These are phyloP conservation scores for Synergus laeviventris DNA, from an alignment of 2,888 invertebrate genomes.

Conservation along the genomic window DNA sequence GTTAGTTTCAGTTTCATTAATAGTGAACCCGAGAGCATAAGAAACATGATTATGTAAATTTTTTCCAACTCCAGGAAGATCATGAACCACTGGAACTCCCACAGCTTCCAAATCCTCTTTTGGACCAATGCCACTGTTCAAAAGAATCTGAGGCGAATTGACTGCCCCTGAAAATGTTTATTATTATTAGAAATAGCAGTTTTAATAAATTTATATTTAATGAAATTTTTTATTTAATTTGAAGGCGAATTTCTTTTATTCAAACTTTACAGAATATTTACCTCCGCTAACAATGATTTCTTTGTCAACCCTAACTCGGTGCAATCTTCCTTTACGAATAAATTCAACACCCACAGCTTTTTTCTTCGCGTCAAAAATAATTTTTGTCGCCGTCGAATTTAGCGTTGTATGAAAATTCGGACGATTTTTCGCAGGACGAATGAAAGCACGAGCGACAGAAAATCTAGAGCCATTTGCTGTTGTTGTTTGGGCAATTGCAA, in stretches of 20 bases:
- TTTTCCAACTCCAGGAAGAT: slow-evolving; percentile 83
- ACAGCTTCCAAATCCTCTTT: slow-evolving; percentile 78
- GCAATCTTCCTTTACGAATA: slow-evolving; percentile 77
- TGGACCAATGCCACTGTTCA: slow-evolving; percentile 84
- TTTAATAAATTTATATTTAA: background rate
- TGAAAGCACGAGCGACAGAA: slow-evolving; percentile 88
- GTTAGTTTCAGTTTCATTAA: slow-evolving; percentile 74
- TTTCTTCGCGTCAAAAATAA: slow-evolving; percentile 84
- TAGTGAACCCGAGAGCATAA: slow-evolving; percentile 78
- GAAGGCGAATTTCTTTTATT: too few species aligned
- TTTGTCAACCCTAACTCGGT: slow-evolving; percentile 81
- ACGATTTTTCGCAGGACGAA: slow-evolving; percentile 86
- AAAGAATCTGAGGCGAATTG: slow-evolving; percentile 83
- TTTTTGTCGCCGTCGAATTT: slow-evolving; percentile 87
- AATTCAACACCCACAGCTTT: slow-evolving; percentile 88
- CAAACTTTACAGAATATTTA: slow-evolving; percentile 47
- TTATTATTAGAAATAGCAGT: background rate
- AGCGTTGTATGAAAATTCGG: slow-evolving; percentile 89
- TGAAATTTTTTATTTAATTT: too few species aligned
- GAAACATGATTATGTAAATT: slow-evolving; percentile 84
- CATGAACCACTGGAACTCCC: slow-evolving; percentile 79
- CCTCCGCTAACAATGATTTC: slow-evolving; percentile 82
- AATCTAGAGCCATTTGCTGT: slow-evolving; percentile 89
- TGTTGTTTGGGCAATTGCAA: slow-evolving; percentile 92
- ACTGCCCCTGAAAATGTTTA: slow-evolving; percentile 76